A percentile compares a stretch with the other conserved stretches of the same genome.
Conservation (phyloP, 1,140 invertebrate species). For the Caenorhabditis inopinata region DNA sequence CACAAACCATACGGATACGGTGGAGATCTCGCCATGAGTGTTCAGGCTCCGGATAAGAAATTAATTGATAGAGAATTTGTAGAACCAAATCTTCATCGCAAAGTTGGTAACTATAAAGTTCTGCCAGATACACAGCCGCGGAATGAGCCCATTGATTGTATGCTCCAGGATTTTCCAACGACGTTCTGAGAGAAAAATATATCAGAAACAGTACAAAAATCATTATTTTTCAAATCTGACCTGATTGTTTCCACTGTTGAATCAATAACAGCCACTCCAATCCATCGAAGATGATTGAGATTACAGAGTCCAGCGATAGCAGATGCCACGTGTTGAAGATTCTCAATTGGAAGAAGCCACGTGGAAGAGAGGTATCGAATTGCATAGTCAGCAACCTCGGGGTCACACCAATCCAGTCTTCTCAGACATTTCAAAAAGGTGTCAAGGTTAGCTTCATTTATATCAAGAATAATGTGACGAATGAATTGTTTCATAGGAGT, state of each 20-base stretch:
- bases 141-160: conserved; percentile 45
- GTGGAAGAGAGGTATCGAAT: conserved; percentile 43
- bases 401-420: conserved; percentile 32
- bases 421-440: neutral
- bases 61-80: conserved; percentile 45
- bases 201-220: conserved; percentile 1
- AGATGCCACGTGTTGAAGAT: conserved; percentile 31
- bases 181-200: conserved; percentile 7
- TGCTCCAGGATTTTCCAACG: conserved; percentile 27
- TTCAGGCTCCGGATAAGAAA: conserved; percentile 37
- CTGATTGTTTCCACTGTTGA: conserved; percentile 32
- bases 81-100: conserved; percentile 43
- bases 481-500: conserved; percentile 42
- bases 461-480: conserved; percentile 7
- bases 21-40: conserved; percentile 34
- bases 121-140: conserved; percentile 42
- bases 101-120: conserved; percentile 47
- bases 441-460: conserved; percentile 1
- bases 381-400: conserved; percentile 24
- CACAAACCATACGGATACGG: conserved; percentile 38
- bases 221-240: neutral
- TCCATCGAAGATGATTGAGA: conserved; percentile 36
- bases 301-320: conserved; percentile 29
- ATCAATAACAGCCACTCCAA: conserved; percentile 36
- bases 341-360: conserved; percentile 32